phyloP scores from a whole-genome alignment of 2,888 invertebrate species.

The Acronicta alni region DNA sequence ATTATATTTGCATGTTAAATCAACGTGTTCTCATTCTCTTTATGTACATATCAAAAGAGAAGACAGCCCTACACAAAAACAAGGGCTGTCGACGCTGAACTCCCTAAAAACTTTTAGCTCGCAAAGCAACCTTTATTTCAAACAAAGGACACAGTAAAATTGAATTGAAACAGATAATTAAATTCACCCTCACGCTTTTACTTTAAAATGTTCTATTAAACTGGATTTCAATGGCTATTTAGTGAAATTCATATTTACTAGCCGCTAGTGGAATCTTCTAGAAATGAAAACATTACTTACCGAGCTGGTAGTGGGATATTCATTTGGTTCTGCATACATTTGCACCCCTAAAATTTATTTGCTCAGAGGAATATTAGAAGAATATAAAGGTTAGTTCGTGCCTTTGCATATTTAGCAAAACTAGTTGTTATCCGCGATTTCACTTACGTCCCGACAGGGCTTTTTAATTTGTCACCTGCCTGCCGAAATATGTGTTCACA shows the following conservation, averaged over 20 bases:
- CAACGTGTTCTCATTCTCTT: background rate
- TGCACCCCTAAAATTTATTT: conserved; percentile 10
- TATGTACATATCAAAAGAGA: conserved; percentile 9
- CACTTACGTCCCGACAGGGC: too few species aligned
- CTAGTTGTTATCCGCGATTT: too few species aligned
- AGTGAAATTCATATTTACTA: conserved; percentile 32
- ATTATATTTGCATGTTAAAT: conserved; percentile 4
- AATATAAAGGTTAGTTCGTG: conserved; percentile 9
- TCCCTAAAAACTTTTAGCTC: conserved; percentile 24
- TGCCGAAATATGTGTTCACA: too few species aligned
- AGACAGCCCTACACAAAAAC: conserved; percentile 21
- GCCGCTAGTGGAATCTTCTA: conserved; percentile 16
- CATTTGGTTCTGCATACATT: conserved; percentile 24
- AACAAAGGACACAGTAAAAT: conserved; percentile 39
- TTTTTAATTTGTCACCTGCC: too few species aligned
- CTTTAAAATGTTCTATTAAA: conserved; percentile 12
- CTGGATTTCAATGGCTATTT: conserved; percentile 25
- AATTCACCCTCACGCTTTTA: conserved; percentile 29
- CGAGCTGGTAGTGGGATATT: conserved; percentile 19
- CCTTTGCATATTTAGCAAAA: too few species aligned
- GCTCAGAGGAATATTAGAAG: conserved; percentile 6
- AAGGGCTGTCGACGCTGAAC: conserved; percentile 29
- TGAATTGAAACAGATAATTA: conserved; percentile 56
- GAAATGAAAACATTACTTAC: conserved; percentile 38
- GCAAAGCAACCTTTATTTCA: conserved; percentile 18